These are phyloP conservation scores for Dendrolimus kikuchii DNA, from an alignment of 1,140 invertebrate species.

Conservation along the genomic window DNA sequence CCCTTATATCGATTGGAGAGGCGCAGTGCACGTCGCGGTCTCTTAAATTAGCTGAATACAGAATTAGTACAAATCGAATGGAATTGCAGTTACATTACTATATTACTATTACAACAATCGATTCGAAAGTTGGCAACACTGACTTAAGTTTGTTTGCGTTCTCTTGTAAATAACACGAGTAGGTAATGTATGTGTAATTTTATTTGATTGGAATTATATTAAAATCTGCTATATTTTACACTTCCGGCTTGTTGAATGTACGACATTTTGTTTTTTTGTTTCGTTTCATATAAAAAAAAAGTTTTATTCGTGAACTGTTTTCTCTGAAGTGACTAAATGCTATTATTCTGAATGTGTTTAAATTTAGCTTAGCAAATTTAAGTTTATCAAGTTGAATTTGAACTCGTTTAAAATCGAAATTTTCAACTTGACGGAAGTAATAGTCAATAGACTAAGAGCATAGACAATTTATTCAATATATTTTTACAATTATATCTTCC, in stretches of 20 bases:
- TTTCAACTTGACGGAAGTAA: too few relatives aligned
- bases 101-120: constrained; percentile 4
- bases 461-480: too few relatives aligned
- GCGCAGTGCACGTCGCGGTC: constrained; percentile 24
- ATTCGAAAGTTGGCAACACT: constrained; percentile 26
- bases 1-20: neutral
- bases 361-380: too few relatives aligned
- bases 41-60: constrained; percentile 23
- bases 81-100: constrained; percentile 22
- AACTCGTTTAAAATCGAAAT: too few relatives aligned
- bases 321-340: too few relatives aligned
- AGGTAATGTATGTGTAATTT: constrained; percentile 20
- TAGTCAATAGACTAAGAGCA: too few relatives aligned
- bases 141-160: constrained; percentile 3
- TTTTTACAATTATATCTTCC: too few relatives aligned
- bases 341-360: too few relatives aligned
- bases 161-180: constrained; percentile 27
- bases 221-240: constrained; percentile 9
- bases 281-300: too few relatives aligned
- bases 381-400: too few relatives aligned
- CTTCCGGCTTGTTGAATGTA: constrained; percentile 37
- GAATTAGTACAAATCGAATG: constrained; percentile 24
- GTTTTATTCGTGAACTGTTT: too few relatives aligned
- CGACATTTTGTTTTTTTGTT: too few relatives aligned
- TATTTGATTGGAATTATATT: constrained; percentile 14